Evolutionary conservation across 2,113 vertebrate species (phyloP).

Genomic region (Trogon surrucura): DNA sequence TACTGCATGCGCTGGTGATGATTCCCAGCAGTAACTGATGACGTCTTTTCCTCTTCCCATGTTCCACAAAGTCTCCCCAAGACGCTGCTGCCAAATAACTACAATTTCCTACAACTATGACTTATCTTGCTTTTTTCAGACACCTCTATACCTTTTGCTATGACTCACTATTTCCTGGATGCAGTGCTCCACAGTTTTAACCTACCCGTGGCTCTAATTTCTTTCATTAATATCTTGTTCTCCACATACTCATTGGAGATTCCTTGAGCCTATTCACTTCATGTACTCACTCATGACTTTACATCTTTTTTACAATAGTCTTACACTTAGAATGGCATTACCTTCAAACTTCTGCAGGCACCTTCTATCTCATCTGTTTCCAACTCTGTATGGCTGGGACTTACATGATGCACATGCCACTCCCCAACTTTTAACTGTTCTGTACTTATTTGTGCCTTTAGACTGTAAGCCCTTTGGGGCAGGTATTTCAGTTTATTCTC

Average conservation of each 20-base stretch:
- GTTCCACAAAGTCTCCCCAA: neutral
- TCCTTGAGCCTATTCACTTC: neutral
- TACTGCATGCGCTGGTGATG: neutral
- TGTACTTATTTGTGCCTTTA: slow-evolving; percentile 37
- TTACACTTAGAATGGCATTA: neutral
- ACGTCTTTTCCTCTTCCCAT: neutral
- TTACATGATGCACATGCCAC: neutral
- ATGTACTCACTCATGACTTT: neutral
- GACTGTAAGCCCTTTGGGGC: slow-evolving; percentile 71
- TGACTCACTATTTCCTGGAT: neutral
- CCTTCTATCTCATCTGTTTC: neutral
- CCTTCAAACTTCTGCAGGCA: neutral
- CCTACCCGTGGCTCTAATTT: neutral
- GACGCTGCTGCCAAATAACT: slow-evolving; percentile 7
- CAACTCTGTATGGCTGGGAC: neutral
- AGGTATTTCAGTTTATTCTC: slow-evolving; percentile 27
- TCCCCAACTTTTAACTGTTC: neutral
- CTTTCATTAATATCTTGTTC: neutral
- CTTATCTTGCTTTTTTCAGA: slow-evolving; percentile 9
- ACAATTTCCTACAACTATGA: neutral
- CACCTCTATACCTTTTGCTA: neutral
- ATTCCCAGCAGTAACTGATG: neutral
- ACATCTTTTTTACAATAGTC: neutral
- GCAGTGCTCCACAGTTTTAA: neutral
- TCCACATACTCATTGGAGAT: neutral